These are phyloP conservation scores for Larimichthys polyactis DNA, from an alignment of 2,113 vertebrate species.

Conservation along the genomic window DNA sequence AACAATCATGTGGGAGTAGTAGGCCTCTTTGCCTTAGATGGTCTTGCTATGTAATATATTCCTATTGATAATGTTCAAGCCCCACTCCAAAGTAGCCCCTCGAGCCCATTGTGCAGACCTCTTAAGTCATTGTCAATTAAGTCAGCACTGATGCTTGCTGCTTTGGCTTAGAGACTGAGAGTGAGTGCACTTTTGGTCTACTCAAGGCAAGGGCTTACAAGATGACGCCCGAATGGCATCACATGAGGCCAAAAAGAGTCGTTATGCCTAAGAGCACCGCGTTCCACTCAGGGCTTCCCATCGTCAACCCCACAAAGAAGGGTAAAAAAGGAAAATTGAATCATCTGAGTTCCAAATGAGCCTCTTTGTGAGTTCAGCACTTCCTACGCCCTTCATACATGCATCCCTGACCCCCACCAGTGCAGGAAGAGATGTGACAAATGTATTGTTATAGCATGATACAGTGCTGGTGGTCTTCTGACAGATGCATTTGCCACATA, in stretches of 20 bases:
- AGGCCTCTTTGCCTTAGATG: neutral
- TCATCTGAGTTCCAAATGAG: neutral
- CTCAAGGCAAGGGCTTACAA: slow-evolving; percentile 27
- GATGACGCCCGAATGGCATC: slow-evolving; percentile 33
- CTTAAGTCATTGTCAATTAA: slow-evolving; percentile 62
- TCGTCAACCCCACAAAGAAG: neutral
- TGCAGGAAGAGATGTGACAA: slow-evolving; percentile 19
- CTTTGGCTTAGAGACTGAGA: slow-evolving; percentile 28
- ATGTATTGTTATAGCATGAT: slow-evolving; percentile 17
- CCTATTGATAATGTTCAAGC: slow-evolving; percentile 13
- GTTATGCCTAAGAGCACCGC: slow-evolving; percentile 11
- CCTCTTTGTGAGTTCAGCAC: slow-evolving; percentile 3
- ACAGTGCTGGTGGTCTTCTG: neutral
- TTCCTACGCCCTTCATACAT: neutral
- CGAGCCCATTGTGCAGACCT: slow-evolving; percentile 38
- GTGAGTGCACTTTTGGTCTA: slow-evolving; percentile 34
- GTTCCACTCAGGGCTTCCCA: neutral
- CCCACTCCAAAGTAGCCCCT: slow-evolving; percentile 27
- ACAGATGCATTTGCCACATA: slow-evolving; percentile 11
- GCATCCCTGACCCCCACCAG: neutral
- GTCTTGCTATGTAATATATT: neutral
- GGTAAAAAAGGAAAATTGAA: neutral
- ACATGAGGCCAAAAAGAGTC: slow-evolving; percentile 8
- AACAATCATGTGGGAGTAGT: neutral
- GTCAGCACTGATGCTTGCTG: slow-evolving; percentile 37